Conservation (phyloP, 2,797 vertebrate genomes). For the Dendrocincla fuliginosa region DNA sequence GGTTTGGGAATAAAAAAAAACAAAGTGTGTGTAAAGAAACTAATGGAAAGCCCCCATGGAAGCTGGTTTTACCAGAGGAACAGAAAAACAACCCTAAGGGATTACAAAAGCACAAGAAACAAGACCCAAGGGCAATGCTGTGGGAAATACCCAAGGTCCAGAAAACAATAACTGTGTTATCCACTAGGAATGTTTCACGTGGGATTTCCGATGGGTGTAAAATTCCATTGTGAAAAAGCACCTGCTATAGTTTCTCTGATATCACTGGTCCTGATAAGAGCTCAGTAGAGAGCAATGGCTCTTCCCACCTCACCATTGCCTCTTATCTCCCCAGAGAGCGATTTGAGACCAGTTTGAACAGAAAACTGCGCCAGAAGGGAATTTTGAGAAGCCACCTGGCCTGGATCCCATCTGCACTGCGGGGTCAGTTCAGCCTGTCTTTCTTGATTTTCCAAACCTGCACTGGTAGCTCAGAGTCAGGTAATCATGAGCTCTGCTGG, state of each 20-base stretch:
- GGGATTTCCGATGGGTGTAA: neutral
- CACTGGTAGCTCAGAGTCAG: neutral
- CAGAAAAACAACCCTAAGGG: neutral
- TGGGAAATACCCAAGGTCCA: neutral
- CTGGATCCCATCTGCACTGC: rapidly evolving
- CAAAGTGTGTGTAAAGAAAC: rapidly evolving
- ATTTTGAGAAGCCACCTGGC: neutral
- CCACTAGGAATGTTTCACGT: neutral
- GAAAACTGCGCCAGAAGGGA: neutral
- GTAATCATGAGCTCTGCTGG: neutral
- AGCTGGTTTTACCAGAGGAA: neutral
- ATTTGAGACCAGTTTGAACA: neutral
- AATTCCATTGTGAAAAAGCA: neutral
- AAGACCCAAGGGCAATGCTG: neutral
- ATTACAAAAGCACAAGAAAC: neutral
- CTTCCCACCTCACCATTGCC: neutral
- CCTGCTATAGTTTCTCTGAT: neutral
- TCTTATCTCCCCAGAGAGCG: neutral
- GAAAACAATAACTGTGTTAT: neutral
- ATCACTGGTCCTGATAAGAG: neutral
- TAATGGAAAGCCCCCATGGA: neutral
- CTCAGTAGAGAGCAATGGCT: neutral
- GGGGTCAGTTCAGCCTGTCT: neutral
- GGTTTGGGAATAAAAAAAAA: neutral
- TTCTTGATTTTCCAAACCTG: neutral